Conservation (phyloP, 2,888 invertebrate species). For the Eretmocerus hayati region DNA sequence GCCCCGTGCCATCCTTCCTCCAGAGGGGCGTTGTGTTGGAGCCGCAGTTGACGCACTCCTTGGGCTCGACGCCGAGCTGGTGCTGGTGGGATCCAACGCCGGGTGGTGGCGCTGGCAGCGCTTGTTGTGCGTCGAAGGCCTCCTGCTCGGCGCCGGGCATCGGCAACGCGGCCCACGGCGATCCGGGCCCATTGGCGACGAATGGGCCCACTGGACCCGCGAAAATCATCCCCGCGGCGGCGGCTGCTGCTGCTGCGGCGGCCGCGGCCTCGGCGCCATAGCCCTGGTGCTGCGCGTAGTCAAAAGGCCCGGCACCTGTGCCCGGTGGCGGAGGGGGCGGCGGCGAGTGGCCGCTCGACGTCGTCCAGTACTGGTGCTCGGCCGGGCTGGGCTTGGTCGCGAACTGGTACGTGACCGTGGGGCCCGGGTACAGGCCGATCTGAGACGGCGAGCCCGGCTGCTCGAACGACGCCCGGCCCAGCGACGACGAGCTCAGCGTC, state of each 20-base stretch:
- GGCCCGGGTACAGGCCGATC: slow-evolving; percentile 54
- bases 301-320: too few species aligned
- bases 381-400: slow-evolving; percentile 48
- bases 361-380: slow-evolving; percentile 29
- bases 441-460: slow-evolving; percentile 56
- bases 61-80: slow-evolving; percentile 63
- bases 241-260: slow-evolving; percentile 43
- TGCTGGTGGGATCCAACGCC: too few species aligned
- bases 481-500: slow-evolving; percentile 59
- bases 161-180: slow-evolving; percentile 48
- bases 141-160: slow-evolving; percentile 48
- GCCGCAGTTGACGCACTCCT: slow-evolving; percentile 65
- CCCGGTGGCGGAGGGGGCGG: too few species aligned
- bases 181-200: slow-evolving; percentile 47
- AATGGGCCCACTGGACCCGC: slow-evolving; percentile 36
- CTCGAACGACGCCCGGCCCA: slow-evolving; percentile 51
- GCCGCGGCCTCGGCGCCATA: slow-evolving; percentile 33
- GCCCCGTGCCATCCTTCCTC: slow-evolving; percentile 79
- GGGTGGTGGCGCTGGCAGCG: too few species aligned
- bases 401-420: slow-evolving; percentile 52
- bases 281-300: slow-evolving; percentile 24
- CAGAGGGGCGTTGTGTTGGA: slow-evolving; percentile 69
- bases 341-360: slow-evolving; percentile 25
- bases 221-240: slow-evolving; percentile 33
- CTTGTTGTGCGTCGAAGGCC: slow-evolving; percentile 40